A percentile compares a stretch with the other conserved stretches of the same genome.
These are phyloP conservation scores for Cetonia aurata DNA, from an alignment of 2,888 invertebrate genomes.

Conservation along the genomic window DNA sequence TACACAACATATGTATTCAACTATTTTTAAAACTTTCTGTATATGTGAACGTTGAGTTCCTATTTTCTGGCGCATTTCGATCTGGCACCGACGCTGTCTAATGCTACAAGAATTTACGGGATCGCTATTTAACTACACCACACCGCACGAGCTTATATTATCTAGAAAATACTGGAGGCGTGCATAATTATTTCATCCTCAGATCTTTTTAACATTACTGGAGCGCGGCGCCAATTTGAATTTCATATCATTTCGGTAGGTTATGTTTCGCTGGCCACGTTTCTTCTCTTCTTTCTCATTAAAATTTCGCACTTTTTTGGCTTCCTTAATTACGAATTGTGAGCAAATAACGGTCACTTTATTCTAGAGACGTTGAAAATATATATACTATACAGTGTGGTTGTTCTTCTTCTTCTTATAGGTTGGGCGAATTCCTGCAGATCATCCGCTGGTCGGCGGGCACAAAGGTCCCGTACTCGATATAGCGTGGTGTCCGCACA, in stretches of 20 bases:
- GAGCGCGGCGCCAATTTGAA: not conserved
- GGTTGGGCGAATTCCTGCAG: constrained; percentile 95
- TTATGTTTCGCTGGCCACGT: not conserved
- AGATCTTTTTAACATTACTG: not conserved
- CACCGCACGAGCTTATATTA: not conserved
- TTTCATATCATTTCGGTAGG: constrained; percentile 3
- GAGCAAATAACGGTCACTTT: too few relatives aligned
- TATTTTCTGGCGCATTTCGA: not conserved
- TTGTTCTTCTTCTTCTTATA: constrained; percentile 63
- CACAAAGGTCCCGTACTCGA: constrained; percentile 97
- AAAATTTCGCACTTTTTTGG: too few relatives aligned
- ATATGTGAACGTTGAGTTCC: constrained; percentile 1
- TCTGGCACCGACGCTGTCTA: not conserved
- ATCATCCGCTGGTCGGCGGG: constrained; percentile 94
- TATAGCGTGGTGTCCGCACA: constrained; percentile 98
- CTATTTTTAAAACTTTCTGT: constrained; percentile 9
- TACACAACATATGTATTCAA: constrained; percentile 6
- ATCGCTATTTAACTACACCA: too few relatives aligned
- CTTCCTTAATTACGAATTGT: too few relatives aligned
- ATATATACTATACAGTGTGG: too few relatives aligned
- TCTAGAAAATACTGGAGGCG: not conserved
- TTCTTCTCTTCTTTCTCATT: too few relatives aligned
- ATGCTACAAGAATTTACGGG: not conserved
- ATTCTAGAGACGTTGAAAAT: too few relatives aligned
- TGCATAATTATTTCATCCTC: not conserved